A percentile compares a stretch with the other conserved stretches of the same genome.
Evolutionary conservation across 23 tunicate species (phyloP).

Genomic region (Trididemnum clinides): DNA sequence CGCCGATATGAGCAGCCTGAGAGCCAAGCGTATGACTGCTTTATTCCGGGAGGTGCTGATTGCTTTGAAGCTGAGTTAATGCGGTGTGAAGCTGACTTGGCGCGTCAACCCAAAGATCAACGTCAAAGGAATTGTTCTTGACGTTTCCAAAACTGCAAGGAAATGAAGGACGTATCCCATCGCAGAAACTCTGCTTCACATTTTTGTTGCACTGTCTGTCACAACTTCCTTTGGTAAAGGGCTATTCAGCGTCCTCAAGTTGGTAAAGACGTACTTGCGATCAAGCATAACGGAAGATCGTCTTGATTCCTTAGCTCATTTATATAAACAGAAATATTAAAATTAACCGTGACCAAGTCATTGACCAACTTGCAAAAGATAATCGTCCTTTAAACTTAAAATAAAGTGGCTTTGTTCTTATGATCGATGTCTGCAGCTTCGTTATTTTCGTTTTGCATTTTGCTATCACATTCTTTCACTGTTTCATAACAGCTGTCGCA

Average conservation of each 20-base stretch:
- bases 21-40: not conserved
- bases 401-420: not conserved
- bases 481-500: not conserved
- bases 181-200: not conserved
- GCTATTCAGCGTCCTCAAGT: not conserved
- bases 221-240: not conserved
- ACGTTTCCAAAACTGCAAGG: not conserved
- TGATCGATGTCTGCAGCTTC: not conserved
- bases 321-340: not conserved
- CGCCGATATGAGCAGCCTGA: not conserved
- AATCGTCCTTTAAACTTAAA: not conserved
- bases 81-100: not conserved
- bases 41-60: not conserved
- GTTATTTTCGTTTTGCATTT: not conserved
- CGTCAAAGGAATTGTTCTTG: not conserved
- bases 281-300: not conserved
- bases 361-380: not conserved
- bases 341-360: not conserved
- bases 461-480: not conserved
- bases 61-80: not conserved
- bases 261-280: no score
- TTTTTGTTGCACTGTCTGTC: not conserved
- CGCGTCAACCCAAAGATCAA: not conserved
- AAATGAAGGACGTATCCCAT: not conserved
- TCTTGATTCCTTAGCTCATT: not conserved